These are phyloP conservation scores for Pseudopipra pipra DNA, from an alignment of 2,113 vertebrate genomes.

Conservation along the genomic window DNA sequence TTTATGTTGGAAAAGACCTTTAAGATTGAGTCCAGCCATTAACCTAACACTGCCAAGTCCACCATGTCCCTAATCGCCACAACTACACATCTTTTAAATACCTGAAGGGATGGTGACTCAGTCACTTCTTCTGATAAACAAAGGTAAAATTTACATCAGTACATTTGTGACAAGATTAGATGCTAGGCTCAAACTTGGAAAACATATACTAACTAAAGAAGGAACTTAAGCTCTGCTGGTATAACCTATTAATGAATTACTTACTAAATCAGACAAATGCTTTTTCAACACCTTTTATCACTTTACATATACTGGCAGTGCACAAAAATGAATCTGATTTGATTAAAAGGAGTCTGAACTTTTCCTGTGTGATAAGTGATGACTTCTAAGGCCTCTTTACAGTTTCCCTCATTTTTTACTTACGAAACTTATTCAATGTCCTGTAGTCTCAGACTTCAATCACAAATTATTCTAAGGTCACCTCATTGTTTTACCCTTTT, in stretches of 20 bases:
- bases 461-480: background rate
- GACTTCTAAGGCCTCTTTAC: background rate
- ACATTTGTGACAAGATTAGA: background rate
- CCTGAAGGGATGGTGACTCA: background rate
- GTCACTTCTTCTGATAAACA: background rate
- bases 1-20: background rate
- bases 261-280: background rate
- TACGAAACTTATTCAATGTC: background rate
- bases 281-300: background rate
- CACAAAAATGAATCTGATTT: background rate
- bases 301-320: background rate
- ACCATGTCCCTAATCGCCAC: accelerated
- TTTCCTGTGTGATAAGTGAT: background rate
- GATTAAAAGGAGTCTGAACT: background rate
- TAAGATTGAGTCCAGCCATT: background rate
- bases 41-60: background rate
- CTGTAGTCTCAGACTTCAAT: background rate
- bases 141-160: background rate
- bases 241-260: background rate
- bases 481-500: background rate
- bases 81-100: background rate
- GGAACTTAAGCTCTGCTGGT: background rate
- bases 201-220: background rate
- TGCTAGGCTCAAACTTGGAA: background rate
- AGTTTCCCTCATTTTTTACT: background rate